phyloP scores from a whole-genome alignment of 1,140 invertebrate species.

The Leptopilina boulardi region DNA sequence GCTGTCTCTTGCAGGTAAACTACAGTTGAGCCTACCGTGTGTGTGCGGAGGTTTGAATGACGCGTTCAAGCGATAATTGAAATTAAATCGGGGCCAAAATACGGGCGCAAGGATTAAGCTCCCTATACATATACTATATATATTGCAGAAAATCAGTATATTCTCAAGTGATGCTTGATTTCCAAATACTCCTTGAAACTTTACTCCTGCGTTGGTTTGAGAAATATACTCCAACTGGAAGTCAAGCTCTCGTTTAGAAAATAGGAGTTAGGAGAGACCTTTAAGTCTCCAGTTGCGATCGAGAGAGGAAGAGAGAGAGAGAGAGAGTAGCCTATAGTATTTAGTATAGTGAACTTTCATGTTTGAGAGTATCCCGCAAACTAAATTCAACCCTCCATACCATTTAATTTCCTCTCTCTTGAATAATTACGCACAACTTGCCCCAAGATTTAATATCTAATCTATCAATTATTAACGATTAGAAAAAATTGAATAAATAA shows the following conservation, averaged over 20 bases:
- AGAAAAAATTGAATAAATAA: too few relatives aligned
- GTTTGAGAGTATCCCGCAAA: too few relatives aligned
- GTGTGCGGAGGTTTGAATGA: not conserved
- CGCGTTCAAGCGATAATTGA: conserved; percentile 29
- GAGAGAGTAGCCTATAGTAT: not conserved
- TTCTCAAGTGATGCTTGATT: conserved; percentile 27
- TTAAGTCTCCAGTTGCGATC: not conserved
- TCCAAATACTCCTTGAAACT: conserved; percentile 17
- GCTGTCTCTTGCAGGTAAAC: conserved; percentile 29
- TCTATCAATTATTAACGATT: too few relatives aligned
- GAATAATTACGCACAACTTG: too few relatives aligned
- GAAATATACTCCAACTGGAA: conserved; percentile 16
- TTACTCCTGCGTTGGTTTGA: not conserved
- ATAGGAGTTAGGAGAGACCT: not conserved
- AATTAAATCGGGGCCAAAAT: conserved; percentile 26
- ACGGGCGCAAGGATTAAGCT: conserved; percentile 2
- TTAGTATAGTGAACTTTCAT: too few relatives aligned
- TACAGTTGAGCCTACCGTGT: conserved; percentile 3
- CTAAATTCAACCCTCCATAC: too few relatives aligned
- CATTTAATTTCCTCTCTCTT: too few relatives aligned
- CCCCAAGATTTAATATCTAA: too few relatives aligned
- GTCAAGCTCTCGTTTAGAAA: conserved; percentile 3
- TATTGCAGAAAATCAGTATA: conserved; percentile 11
- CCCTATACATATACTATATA: not conserved
- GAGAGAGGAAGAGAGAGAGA: too few relatives aligned